Percentiles rank a stretch among this genome's conserved stretches.
phyloP scores from a whole-genome alignment of 2,888 invertebrate species.

The Meandrusa payeni region DNA sequence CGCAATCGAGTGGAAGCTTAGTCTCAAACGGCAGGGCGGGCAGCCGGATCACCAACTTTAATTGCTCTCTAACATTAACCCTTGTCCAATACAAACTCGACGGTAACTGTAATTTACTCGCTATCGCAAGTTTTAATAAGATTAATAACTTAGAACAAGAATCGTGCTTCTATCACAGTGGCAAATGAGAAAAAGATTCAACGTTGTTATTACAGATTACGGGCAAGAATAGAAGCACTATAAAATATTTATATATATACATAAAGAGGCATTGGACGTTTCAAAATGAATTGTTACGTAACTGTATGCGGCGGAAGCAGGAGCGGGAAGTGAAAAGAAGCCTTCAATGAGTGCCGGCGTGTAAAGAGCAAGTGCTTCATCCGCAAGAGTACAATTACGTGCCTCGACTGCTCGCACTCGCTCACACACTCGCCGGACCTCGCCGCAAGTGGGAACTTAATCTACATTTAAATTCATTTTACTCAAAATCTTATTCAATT shows the following conservation, averaged over 20 bases:
- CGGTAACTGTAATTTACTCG: not conserved
- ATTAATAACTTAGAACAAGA: too few relatives aligned
- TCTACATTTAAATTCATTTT: too few relatives aligned
- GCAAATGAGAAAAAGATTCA: too few relatives aligned
- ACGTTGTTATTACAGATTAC: too few relatives aligned
- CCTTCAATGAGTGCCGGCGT: conserved; percentile 6
- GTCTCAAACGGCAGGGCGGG: not conserved
- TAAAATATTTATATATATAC: too few relatives aligned
- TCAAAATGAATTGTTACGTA: not conserved
- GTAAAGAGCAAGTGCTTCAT: not conserved
- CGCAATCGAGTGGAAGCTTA: conserved; percentile 1
- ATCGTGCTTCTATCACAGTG: too few relatives aligned
- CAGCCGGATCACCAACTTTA: conserved; percentile 4
- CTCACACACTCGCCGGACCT: not conserved
- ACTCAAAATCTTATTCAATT: too few relatives aligned
- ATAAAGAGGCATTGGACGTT: too few relatives aligned
- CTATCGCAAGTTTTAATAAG: too few relatives aligned
- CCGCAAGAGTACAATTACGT: not conserved
- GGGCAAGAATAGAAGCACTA: too few relatives aligned
- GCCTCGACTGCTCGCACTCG: not conserved
- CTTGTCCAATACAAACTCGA: conserved; percentile 1
- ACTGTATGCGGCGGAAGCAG: not conserved
- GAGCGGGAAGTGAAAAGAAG: conserved; percentile 7
- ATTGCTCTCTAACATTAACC: conserved; percentile 11
- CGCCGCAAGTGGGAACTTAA: conserved; percentile 1